Base-by-base conservation (phyloP, 2,888 invertebrate genomes). In the Epirrita christyi region DNA sequence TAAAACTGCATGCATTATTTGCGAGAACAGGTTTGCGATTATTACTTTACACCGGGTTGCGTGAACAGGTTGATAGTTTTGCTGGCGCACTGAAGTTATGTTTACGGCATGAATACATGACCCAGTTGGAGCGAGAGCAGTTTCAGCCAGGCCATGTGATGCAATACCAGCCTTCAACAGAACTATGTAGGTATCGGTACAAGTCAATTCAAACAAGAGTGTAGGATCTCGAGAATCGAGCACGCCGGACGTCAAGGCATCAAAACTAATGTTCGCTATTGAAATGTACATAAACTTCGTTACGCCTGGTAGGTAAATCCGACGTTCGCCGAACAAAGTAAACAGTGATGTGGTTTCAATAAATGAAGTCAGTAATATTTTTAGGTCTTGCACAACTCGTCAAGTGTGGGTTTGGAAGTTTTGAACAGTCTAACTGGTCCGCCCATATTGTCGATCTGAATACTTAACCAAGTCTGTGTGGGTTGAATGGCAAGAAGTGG, bases 81-180 rank as follows among this genome's bases (percentile, higher is more conserved):
- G 70, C 61, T 72, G 72, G 68, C 70, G 72, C 69, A 63, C 78
- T 84, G 81, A 85, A 85, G 75, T 83, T 76, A 78, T 83, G 82
- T 82, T 83, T 78, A 81, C 75, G 72, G 75, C 74, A 76, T 75
- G 75, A 81, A 81, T 81, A 79, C 81, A 83, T 88, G 89, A 88
- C 89, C 89, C 72, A 89, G 73, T 88, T 91, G 83, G 80, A 85
- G 74, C 80, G 73, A 73, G 80, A 78, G 71, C 66, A 73, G 78
- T 83, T 87, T 81, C 83, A 84, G 82, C 67, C 68, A 69, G 70
- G 60, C 64, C 64, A 66, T 68, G 71, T 88, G 88, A 86, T 85
- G 88, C 74, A 86, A 88, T 72, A 54, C 59, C 63, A 72, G 69
- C 72, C 78, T 77, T 78, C 75, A 75, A 69, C 54, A 52, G 50